Evolutionary conservation across 2,797 vertebrate species (phyloP), one percentile per base, ranked within the genome.

Genomic region (Labeo calbasu): DNA sequence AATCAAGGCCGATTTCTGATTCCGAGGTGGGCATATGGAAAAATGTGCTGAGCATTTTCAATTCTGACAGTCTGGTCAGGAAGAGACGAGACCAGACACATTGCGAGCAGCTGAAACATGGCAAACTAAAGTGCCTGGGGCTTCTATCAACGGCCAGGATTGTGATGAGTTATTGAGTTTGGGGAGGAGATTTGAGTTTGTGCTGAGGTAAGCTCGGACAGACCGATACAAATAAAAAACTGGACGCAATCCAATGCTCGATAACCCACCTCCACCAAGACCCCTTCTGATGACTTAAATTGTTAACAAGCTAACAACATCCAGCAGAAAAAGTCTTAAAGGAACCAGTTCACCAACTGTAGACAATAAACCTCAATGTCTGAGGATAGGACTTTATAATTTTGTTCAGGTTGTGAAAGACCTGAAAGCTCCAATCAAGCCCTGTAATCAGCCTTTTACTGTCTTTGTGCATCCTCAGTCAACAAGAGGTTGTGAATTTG

Each of bases 151-250:
- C 32, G 14, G 61, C 43, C 71, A 51, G 43, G 13, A 65, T 19
- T 75, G 25, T 51, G 57, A 51, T 73, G 57, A 76, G 59, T 76
- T 82, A 53, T 76, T 82, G 81, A 66, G 61, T 82, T 53, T 76
- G 23, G 19, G 21, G 59, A 51, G 32, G 25, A 75, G 28, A 75
- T 40, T 75, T 82, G 59, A 53, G 71, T 73, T 82, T 73, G 55
- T 82, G 69, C 46, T 82, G 14, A 75, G 21, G 53, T 61, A 71
- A 81, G 68, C 79, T 21, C 7, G 5, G 19, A 51, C 69, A 32
- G 25, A 73, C 28, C 4, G 0, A 66, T 66, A 53, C 28, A 65
- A 65, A 40, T 66, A 75, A 36, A 73, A 66, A 53, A 40, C 46
- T 66, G 5, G 36, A 25, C 57, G 36, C 6, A 48, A 36, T 65